Percentiles rank a stretch among this genome's conserved stretches.
Conservation (phyloP, 2,888 invertebrate genomes). For the Xestia sexstrigata region DNA sequence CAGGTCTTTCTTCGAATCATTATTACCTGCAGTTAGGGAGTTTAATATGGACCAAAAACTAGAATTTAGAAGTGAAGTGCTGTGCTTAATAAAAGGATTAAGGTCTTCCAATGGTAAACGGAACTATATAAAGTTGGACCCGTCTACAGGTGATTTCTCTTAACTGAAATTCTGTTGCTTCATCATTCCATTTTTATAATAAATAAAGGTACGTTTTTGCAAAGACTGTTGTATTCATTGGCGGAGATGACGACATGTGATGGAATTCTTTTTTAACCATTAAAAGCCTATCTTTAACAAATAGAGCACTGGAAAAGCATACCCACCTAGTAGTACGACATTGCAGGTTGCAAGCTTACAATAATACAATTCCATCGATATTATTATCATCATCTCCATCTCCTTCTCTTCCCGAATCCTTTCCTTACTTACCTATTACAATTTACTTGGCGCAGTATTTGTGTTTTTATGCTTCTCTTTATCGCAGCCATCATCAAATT, state of each 20-base stretch:
- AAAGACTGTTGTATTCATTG: conserved; percentile 34
- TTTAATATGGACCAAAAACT: conserved; percentile 84
- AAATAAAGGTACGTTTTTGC: conserved; percentile 53
- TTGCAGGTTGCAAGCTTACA: background rate
- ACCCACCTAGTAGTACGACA: background rate
- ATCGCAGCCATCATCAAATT: background rate
- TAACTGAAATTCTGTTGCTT: conserved; percentile 39
- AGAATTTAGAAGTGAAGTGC: conserved; percentile 81
- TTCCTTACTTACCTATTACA: too few species aligned
- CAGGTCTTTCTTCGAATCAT: conserved; percentile 83
- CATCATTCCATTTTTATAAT: conserved; percentile 58
- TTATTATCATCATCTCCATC: conserved; percentile 1
- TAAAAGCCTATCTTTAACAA: background rate
- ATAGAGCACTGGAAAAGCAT: background rate
- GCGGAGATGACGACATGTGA: background rate
- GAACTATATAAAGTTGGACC: conserved; percentile 68
- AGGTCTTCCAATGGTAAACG: conserved; percentile 67
- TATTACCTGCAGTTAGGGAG: conserved; percentile 81
- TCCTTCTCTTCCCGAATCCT: background rate
- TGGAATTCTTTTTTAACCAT: background rate
- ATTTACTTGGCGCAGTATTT: background rate
- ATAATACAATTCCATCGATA: background rate
- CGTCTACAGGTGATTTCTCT: conserved; percentile 61
- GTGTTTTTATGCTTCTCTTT: conserved; percentile 1
- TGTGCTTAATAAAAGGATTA: conserved; percentile 79